Conservation (phyloP, 2,113 vertebrate species). For the Mixornis gularis region DNA sequence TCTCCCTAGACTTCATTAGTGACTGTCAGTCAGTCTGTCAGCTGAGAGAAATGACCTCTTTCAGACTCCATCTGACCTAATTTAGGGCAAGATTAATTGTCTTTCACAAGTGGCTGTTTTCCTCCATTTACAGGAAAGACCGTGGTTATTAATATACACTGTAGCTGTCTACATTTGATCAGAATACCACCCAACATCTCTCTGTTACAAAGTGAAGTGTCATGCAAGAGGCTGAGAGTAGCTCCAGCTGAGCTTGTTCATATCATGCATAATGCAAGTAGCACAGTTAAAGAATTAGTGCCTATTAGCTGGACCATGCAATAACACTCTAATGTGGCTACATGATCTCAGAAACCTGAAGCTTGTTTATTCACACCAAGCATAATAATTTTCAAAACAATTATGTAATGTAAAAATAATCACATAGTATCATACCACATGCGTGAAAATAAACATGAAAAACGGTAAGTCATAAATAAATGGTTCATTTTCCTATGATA, state of each 20-base stretch:
- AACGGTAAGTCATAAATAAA: neutral
- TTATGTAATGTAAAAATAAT: neutral
- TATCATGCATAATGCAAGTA: neutral
- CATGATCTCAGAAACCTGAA: neutral
- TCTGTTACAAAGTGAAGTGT: neutral
- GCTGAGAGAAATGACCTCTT: neutral
- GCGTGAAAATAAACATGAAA: neutral
- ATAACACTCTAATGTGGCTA: fast-evolving
- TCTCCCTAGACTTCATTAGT: neutral
- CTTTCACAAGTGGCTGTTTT: neutral
- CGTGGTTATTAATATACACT: neutral
- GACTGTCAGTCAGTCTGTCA: neutral
- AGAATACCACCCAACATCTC: neutral
- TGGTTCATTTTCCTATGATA: neutral
- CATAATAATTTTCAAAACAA: neutral
- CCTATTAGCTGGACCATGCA: neutral
- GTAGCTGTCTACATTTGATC: neutral
- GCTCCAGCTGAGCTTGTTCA: neutral
- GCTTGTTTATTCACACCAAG: neutral
- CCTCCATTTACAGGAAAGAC: neutral
- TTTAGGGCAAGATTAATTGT: neutral
- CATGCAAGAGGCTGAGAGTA: neutral
- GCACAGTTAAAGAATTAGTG: neutral
- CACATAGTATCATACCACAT: neutral
- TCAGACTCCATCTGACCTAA: neutral